A percentile compares a stretch with the other conserved stretches of the same genome.
Evolutionary conservation across 2,113 vertebrate species (phyloP).

Genomic region (Macquaria australasica): DNA sequence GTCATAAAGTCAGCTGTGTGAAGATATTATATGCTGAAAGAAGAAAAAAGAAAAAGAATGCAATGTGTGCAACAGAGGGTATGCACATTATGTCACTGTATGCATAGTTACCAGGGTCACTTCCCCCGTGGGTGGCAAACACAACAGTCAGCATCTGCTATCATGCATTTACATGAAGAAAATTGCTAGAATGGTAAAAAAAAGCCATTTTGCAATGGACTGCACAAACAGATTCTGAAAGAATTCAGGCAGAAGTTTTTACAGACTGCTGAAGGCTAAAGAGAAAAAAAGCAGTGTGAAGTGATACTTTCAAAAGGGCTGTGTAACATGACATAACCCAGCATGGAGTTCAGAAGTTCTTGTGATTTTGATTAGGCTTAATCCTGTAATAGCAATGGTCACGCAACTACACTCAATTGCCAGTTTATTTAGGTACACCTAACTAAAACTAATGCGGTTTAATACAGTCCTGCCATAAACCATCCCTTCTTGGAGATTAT

Average conservation of each 20-base stretch:
- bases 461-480: no score
- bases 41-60: background rate
- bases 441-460: background rate
- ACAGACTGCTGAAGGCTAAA: constrained; percentile 27
- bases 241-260: constrained; percentile 21
- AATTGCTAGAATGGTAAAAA: constrained; percentile 29
- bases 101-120: constrained; percentile 22
- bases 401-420: background rate
- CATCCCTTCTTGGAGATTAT: background rate
- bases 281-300: background rate
- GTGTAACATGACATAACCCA: constrained; percentile 1
- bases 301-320: background rate
- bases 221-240: constrained; percentile 21
- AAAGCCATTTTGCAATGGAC: constrained; percentile 17
- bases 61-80: background rate
- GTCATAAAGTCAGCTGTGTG: background rate
- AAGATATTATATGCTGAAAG: background rate
- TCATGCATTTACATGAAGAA: constrained; percentile 29
- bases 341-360: background rate
- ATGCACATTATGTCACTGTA: constrained; percentile 9
- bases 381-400: background rate
- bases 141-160: constrained; percentile 40
- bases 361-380: background rate
- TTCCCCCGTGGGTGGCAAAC: constrained; percentile 23
- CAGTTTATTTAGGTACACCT: background rate